Conservation (phyloP, 2,888 invertebrate genomes). For the Oconnorella tubifera region DNA sequence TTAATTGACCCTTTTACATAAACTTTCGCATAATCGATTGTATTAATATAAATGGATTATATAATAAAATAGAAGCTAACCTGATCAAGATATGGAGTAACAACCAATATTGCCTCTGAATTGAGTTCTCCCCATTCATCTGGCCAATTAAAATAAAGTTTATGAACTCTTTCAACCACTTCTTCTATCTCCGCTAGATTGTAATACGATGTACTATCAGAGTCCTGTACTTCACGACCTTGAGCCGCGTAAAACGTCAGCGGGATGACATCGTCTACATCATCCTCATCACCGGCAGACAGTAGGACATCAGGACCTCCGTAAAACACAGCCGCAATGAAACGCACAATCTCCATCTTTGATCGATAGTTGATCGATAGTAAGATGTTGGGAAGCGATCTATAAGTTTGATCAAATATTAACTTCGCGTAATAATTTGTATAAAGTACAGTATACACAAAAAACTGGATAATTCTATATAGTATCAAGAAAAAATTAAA, state of each 20-base stretch:
- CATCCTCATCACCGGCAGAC: slow-evolving; percentile 40
- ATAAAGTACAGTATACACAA: too few species aligned
- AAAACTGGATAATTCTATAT: too few species aligned
- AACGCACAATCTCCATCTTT: slow-evolving; percentile 50
- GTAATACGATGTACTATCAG: slow-evolving; percentile 46
- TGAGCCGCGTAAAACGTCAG: slow-evolving; percentile 44
- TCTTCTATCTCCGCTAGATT: slow-evolving; percentile 50
- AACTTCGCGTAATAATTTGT: too few species aligned
- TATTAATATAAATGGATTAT: too few species aligned
- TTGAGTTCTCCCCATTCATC: slow-evolving; percentile 42
- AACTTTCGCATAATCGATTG: too few species aligned
- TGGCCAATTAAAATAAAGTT: slow-evolving; percentile 47
- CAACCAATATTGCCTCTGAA: slow-evolving; percentile 46
- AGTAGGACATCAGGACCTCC: slow-evolving; percentile 47
- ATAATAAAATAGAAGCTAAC: slow-evolving; percentile 32
- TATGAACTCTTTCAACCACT: slow-evolving; percentile 44
- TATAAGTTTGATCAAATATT: too few species aligned
- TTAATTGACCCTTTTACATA: too few species aligned
- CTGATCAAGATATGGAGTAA: slow-evolving; percentile 50
- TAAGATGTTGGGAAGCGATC: slow-evolving; percentile 24
- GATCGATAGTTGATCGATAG: slow-evolving; percentile 51
- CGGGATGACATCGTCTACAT: slow-evolving; percentile 41
- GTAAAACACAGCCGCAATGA: slow-evolving; percentile 50
- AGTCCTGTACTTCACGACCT: slow-evolving; percentile 39
- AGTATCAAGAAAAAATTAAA: too few species aligned